Evolutionary conservation across 2,797 vertebrate genomes (phyloP).

Genomic region (Octomys mimax): DNA sequence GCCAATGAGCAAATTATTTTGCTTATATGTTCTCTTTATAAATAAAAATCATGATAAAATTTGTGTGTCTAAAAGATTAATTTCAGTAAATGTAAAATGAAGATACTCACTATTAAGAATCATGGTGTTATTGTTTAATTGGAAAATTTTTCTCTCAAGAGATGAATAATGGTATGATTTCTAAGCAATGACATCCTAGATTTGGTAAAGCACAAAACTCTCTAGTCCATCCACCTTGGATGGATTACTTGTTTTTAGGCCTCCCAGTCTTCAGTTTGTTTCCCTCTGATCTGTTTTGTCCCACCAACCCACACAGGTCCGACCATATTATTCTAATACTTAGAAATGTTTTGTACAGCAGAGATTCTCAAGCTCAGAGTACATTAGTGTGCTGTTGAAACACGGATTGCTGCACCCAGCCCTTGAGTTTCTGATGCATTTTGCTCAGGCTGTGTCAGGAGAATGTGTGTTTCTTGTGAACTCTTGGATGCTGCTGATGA

Average conservation of each 20-base stretch:
- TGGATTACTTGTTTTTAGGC: not conserved
- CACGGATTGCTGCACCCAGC: not conserved
- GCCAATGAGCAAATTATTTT: slow-evolving; percentile 38
- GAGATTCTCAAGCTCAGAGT: not conserved
- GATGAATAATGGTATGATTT: not conserved
- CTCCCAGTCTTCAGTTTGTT: not conserved
- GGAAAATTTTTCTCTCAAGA: slow-evolving; percentile 38
- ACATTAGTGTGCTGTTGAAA: not conserved
- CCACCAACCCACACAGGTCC: not conserved
- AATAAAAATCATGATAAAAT: slow-evolving; percentile 1
- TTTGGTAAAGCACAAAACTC: not conserved
- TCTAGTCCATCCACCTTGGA: not conserved
- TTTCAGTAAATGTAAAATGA: slow-evolving; percentile 17
- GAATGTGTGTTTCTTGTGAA: not conserved
- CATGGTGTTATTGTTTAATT: not conserved
- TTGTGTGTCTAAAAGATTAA: not conserved
- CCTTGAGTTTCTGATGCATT: not conserved
- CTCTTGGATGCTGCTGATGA: not conserved
- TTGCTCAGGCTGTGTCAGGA: not conserved
- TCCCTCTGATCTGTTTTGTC: not conserved
- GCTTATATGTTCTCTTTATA: not conserved
- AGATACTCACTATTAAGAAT: not conserved
- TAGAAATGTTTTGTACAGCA: not conserved
- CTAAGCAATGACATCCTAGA: not conserved
- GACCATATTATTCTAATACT: not conserved